Evolutionary conservation across 2,113 vertebrate genomes (phyloP).

Genomic region (Thinocorus orbignyianus): DNA sequence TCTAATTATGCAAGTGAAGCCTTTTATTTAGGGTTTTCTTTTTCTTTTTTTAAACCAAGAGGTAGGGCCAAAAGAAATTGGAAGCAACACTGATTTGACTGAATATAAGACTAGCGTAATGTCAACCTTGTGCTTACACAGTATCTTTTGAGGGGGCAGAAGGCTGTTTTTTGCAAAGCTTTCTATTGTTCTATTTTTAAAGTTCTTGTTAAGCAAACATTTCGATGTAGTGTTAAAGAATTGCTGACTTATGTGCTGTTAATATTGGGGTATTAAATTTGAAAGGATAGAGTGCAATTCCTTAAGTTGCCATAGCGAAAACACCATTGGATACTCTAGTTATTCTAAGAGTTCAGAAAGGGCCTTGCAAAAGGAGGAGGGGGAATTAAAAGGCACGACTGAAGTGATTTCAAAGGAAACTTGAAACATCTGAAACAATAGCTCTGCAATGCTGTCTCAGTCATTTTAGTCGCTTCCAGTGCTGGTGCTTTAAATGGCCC

Average conservation of each 20-base stretch:
- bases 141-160: not conserved
- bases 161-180: not conserved
- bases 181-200: slow-evolving; percentile 8
- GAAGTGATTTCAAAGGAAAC: not conserved
- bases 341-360: not conserved
- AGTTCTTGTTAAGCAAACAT: not conserved
- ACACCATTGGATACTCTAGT: not conserved
- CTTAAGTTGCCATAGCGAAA: not conserved
- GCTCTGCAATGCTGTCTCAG: not conserved
- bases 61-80: not conserved
- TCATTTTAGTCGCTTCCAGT: not conserved
- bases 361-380: not conserved
- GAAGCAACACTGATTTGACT: not conserved
- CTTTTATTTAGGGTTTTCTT: not conserved
- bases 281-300: not conserved
- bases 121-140: not conserved
- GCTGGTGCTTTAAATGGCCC: not conserved
- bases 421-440: slow-evolving; percentile 9
- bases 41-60: not conserved
- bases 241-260: not conserved
- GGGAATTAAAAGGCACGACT: not conserved
- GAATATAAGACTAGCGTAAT: not conserved
- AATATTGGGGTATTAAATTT: not conserved
- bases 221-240: not conserved
- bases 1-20: not conserved